Evolutionary conservation across 1,140 invertebrate species (phyloP).

Genomic region (Centruroides vittatus): DNA sequence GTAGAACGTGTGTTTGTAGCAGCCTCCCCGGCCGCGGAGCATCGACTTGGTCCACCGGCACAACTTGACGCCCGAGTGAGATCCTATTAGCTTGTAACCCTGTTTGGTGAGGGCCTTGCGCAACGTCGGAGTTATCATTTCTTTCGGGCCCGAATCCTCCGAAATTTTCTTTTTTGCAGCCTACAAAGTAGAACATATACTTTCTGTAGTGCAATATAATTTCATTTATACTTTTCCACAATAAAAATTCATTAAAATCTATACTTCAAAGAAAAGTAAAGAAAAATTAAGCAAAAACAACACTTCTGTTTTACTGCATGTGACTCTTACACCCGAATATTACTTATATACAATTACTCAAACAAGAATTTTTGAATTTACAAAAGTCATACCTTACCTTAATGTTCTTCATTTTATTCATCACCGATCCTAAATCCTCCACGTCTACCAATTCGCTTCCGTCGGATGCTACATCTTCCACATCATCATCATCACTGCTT

Average conservation of each 20-base stretch:
- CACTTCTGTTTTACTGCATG: too few species aligned
- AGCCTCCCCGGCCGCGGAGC: constrained; percentile 46
- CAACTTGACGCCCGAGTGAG: constrained; percentile 48
- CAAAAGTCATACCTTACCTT: background rate
- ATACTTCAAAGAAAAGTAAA: background rate
- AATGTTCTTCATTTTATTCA: constrained; percentile 18
- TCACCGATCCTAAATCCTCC: constrained; percentile 38
- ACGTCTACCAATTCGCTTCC: constrained; percentile 31
- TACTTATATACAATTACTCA: too few species aligned
- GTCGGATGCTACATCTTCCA: constrained; percentile 13
- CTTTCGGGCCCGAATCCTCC: constrained; percentile 23
- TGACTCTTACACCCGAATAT: too few species aligned
- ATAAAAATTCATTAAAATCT: background rate
- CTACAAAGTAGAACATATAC: background rate
- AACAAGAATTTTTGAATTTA: too few species aligned
- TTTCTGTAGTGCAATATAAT: too few species aligned
- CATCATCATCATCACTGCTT: constrained; percentile 20
- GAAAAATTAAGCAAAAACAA: too few species aligned
- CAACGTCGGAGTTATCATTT: constrained; percentile 45
- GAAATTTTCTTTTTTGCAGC: background rate
- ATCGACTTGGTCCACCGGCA: constrained; percentile 53
- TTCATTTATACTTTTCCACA: background rate
- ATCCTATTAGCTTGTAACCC: constrained; percentile 45
- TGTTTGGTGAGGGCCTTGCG: constrained; percentile 43
- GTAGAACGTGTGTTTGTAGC: constrained; percentile 53